Conservation (phyloP, 2,888 invertebrate genomes). For the Dicyrtomina minuta region DNA sequence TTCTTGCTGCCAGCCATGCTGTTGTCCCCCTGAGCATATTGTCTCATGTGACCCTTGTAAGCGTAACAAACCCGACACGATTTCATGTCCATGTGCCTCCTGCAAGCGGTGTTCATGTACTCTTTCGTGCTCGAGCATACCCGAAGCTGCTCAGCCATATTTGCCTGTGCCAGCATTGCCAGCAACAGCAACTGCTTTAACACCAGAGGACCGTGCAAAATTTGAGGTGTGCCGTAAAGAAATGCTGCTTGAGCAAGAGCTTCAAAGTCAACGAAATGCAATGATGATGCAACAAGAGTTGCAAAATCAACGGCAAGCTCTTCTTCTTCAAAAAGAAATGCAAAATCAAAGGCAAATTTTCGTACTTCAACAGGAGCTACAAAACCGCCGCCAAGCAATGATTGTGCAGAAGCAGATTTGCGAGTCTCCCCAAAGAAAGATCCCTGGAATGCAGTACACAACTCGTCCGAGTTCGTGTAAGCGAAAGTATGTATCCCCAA, state of each 20-base stretch:
- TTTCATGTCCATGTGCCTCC: no score
- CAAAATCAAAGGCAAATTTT: constrained; percentile 3
- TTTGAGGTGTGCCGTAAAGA: not conserved
- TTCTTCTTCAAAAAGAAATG: not conserved
- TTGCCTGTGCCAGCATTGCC: no score
- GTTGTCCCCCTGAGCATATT: no score
- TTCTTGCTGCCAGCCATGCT: no score
- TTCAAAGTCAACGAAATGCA: not conserved
- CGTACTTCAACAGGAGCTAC: constrained; percentile 4
- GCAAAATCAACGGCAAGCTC: constrained; percentile 3
- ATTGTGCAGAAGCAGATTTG: not conserved
- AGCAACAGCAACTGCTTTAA: no score
- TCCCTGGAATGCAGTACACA: not conserved
- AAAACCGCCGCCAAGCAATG: not conserved
- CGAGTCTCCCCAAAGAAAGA: not conserved
- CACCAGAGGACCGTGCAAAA: not conserved
- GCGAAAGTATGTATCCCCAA: no score
- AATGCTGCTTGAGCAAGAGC: constrained; percentile 7
- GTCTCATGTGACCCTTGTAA: no score
- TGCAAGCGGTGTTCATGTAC: no score
- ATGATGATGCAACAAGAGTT: constrained; percentile 5
- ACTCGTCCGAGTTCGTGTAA: no score
- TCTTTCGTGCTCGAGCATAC: no score
- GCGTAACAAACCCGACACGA: no score
- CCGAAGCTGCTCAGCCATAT: no score